Base-by-base conservation (phyloP, 2,113 vertebrate genomes). In the Isurus oxyrinchus region DNA sequence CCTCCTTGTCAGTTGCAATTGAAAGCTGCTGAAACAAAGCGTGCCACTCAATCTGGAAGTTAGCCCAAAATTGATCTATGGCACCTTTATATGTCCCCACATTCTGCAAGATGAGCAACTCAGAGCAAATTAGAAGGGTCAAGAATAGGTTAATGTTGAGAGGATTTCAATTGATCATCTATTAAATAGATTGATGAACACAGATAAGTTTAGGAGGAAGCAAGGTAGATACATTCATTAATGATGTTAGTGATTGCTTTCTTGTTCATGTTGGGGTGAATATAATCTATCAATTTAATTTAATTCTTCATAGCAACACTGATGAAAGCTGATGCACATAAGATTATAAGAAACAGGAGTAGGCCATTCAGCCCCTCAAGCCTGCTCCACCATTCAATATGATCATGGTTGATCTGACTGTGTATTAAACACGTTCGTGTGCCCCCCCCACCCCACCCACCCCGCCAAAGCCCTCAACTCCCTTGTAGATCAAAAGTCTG, bases 111-210 rank as follows among this genome's bases (percentile, higher is more conserved):
- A 40, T 81, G 27, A 76, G 72, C 2, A 72, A 72, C 67, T 72
- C 25, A 21, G 23, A 72, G 35, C 76, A n/a, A 81, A 40, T 81
- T 40, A 40, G 76, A 40, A 40, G 13, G n/a, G 13, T 40, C 76
- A 81, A 81, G 76, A 81, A 81, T n/a, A 81, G 11, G 35, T 81
- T 81, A 81, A 81, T 81, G 76, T 81, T 81, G 76, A 81, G n/a
- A 40, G 14, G 14, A 81, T 81, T 81, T 81, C 76, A 81, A n/a
- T 81, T 81, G 35, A 11, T 40, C 76, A 81, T 40, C 35, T 40
- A 40, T n/a, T 81, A 81, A 81, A 16, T 40, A 16, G 76, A 81
- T 14, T 40, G 76, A 81, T 40, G 67, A 69, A 25, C 3, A 3
- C 76, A 81, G 72, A 79, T 11, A 40, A 81, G 13, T n/a, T n/a